Evolutionary conservation across 2,113 vertebrate genomes (phyloP).

Genomic region (Ammodytes dubius): DNA sequence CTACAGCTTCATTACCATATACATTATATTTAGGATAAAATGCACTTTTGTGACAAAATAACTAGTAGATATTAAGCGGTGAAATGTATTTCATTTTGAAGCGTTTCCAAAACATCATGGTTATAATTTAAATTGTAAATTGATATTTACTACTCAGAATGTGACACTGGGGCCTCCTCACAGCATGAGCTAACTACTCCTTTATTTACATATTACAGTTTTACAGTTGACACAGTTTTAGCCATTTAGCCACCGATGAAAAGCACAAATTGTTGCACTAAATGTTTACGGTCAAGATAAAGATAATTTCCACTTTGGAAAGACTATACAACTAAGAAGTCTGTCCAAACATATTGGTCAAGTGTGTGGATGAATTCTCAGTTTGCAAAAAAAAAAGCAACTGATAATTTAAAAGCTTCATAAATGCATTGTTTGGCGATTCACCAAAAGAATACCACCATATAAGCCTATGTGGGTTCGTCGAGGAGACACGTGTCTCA

Average conservation of each 20-base stretch:
- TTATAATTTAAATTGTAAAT: neutral
- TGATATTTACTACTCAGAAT: too few species aligned
- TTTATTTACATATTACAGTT: neutral
- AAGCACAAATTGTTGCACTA: neutral
- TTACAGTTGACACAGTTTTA: neutral
- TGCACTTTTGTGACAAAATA: conserved; percentile 12
- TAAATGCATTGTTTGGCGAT: neutral
- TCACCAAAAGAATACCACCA: neutral
- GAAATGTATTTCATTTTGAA: conserved; percentile 3
- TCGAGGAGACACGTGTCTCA: conserved; percentile 22
- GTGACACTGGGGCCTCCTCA: neutral
- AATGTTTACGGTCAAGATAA: neutral
- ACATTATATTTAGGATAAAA: conserved; percentile 17
- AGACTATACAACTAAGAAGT: neutral
- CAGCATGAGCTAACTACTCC: neutral
- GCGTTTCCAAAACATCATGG: conserved; percentile 7
- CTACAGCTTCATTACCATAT: conserved; percentile 28
- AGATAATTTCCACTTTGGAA: neutral
- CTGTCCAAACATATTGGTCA: neutral
- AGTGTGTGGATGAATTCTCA: neutral
- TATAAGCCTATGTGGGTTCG: neutral
- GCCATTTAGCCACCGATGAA: neutral
- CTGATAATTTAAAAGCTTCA: neutral
- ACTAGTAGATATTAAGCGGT: conserved; percentile 6
- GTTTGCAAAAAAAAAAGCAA: neutral